Conservation (phyloP, 2,113 vertebrate genomes). For the Lates calcarifer region DNA sequence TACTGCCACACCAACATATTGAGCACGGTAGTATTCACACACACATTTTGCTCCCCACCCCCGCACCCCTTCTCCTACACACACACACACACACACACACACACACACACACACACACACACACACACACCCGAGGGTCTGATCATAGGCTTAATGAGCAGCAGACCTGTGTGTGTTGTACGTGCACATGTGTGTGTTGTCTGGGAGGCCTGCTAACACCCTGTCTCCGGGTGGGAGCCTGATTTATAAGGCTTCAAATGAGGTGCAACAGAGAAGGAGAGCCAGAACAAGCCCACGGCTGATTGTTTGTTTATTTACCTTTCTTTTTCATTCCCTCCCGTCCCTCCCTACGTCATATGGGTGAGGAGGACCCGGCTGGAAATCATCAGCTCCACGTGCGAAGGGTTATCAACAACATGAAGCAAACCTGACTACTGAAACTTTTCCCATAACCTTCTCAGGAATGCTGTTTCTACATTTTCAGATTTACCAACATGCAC, state of each 20-base stretch:
- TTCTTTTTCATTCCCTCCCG: conserved; percentile 58
- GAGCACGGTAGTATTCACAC: conserved; percentile 26
- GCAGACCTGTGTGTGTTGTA: conserved; percentile 68
- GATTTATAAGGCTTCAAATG: conserved; percentile 85
- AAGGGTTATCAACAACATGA: conserved; percentile 59
- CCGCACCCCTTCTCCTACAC: conserved; percentile 23
- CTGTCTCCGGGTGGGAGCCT: conserved; percentile 78
- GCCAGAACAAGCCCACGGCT: conserved; percentile 75
- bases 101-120: no score
- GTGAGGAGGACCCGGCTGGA: conserved; percentile 40
- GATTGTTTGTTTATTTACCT: conserved; percentile 86
- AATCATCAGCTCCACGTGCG: conserved; percentile 64
- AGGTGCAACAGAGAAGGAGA: conserved; percentile 81
- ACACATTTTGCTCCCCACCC: not conserved
- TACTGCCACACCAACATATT: conserved; percentile 5
- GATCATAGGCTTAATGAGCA: conserved; percentile 81
- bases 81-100: no score
- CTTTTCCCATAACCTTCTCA: not conserved
- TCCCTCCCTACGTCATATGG: conserved; percentile 14
- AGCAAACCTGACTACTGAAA: conserved; percentile 41
- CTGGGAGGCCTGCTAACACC: conserved; percentile 78
- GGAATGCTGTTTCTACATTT: not conserved
- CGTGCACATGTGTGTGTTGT: conserved; percentile 55
- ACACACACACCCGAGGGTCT: conserved; percentile 61
- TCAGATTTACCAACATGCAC: not conserved